These are phyloP conservation scores for Tipula helvola DNA, from an alignment of 2,888 invertebrate genomes.

Conservation along the genomic window DNA sequence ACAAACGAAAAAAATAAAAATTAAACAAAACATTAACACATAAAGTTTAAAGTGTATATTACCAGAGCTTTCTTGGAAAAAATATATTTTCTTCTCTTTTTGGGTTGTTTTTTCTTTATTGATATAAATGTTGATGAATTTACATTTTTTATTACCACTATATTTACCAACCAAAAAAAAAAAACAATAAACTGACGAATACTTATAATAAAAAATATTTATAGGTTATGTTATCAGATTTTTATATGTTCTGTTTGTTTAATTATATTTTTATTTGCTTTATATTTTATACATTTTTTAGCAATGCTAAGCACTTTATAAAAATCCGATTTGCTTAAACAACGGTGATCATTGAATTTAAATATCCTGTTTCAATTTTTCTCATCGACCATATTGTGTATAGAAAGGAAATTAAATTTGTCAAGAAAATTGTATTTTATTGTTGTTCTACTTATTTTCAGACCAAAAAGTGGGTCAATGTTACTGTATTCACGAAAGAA, in stretches of 20 bases:
- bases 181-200: not conserved
- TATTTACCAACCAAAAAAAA: not conserved
- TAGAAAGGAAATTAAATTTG: not conserved
- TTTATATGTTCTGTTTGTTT: not conserved
- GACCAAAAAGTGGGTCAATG: conserved; percentile 95
- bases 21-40: not conserved
- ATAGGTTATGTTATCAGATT: not conserved
- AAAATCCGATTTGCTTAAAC: too few species aligned
- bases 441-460: conserved; percentile 35
- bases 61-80: not conserved
- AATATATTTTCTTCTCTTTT: not conserved
- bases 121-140: not conserved
- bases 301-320: not conserved
- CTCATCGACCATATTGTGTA: not conserved
- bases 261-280: not conserved
- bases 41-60: not conserved
- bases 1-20: not conserved
- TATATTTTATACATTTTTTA: not conserved
- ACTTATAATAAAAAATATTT: not conserved
- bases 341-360: not conserved
- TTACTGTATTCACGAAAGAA: conserved; percentile 92
- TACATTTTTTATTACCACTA: not conserved
- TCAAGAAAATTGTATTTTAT: not conserved
- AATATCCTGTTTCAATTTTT: not conserved
- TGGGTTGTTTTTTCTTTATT: not conserved